Percentiles rank a stretch among this genome's conserved stretches.
Evolutionary conservation across 2,888 invertebrate genomes (phyloP).

Genomic region (Cosmia pyralina): DNA sequence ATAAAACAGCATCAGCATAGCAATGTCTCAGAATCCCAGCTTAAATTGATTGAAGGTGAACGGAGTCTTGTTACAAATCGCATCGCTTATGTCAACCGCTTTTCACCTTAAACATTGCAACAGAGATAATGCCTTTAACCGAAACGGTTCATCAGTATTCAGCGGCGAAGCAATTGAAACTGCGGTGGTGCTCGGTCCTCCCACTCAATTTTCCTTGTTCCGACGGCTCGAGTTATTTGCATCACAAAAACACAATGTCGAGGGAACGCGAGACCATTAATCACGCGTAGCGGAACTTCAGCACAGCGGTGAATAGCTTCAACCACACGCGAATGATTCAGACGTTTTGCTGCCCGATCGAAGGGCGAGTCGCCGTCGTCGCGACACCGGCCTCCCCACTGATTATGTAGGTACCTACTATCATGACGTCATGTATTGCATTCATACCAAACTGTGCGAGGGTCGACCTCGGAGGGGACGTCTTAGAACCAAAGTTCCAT

Average conservation of each 20-base stretch:
- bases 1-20: conserved; percentile 44
- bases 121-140: conserved; percentile 83
- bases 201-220: conserved; percentile 89
- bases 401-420: conserved; percentile 51
- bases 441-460: conserved; percentile 31
- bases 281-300: conserved; percentile 87
- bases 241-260: conserved; percentile 90
- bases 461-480: conserved; percentile 8
- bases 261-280: conserved; percentile 88
- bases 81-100: conserved; percentile 71
- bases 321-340: conserved; percentile 88
- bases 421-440: conserved; percentile 59
- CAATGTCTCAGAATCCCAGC: conserved; percentile 33
- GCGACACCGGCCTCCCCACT: conserved; percentile 45
- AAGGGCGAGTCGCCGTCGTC: conserved; percentile 69
- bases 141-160: conserved; percentile 89
- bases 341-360: conserved; percentile 82
- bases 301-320: conserved; percentile 85
- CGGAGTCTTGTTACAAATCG: conserved; percentile 65
- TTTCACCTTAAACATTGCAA: conserved; percentile 78
- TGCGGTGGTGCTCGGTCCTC: conserved; percentile 87
- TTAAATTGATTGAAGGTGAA: conserved; percentile 55
- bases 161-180: conserved; percentile 89
- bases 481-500: conserved; percentile 26
- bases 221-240: conserved; percentile 89